Percentiles rank a stretch among this genome's conserved stretches.
phyloP scores from a whole-genome alignment of 2,888 invertebrate species.

The Copidosoma aretas region DNA sequence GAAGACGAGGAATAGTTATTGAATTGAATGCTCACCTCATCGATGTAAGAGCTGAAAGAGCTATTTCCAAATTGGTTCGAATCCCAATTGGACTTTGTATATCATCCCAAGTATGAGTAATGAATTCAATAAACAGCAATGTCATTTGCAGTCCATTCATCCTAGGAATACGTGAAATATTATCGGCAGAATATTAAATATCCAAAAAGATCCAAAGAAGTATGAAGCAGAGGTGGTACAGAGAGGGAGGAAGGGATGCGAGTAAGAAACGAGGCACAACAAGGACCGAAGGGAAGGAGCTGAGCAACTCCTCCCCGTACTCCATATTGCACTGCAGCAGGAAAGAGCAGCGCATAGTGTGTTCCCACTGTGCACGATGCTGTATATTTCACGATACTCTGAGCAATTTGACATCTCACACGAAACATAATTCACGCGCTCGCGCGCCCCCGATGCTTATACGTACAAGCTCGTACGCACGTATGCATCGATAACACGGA shows the following conservation, averaged over 20 bases:
- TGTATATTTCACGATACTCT: conserved; percentile 64
- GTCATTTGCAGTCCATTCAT: no score
- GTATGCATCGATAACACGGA: conserved; percentile 54
- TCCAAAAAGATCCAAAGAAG: no score
- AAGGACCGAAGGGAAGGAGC: background rate
- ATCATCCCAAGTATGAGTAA: no score
- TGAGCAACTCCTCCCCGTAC: conserved; percentile 13
- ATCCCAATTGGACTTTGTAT: no score
- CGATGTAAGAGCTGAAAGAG: no score
- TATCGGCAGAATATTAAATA: no score
- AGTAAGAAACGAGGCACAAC: conserved; percentile 10
- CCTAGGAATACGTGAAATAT: no score
- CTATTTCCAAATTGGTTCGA: no score
- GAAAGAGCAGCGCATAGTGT: conserved; percentile 55
- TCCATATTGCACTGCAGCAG: conserved; percentile 5
- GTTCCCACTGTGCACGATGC: conserved; percentile 62
- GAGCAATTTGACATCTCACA: conserved; percentile 64
- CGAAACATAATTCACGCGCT: conserved; percentile 62
- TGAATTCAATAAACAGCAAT: no score
- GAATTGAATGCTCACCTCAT: no score
- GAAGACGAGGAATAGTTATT: no score
- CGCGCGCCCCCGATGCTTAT: conserved; percentile 2
- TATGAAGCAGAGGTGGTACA: background rate
- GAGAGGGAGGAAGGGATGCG: conserved; percentile 28
- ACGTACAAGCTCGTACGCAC: background rate